Evolutionary conservation across 2,888 invertebrate species (phyloP), one percentile per base, ranked within the genome.

Genomic region (Sycophila texana): DNA sequence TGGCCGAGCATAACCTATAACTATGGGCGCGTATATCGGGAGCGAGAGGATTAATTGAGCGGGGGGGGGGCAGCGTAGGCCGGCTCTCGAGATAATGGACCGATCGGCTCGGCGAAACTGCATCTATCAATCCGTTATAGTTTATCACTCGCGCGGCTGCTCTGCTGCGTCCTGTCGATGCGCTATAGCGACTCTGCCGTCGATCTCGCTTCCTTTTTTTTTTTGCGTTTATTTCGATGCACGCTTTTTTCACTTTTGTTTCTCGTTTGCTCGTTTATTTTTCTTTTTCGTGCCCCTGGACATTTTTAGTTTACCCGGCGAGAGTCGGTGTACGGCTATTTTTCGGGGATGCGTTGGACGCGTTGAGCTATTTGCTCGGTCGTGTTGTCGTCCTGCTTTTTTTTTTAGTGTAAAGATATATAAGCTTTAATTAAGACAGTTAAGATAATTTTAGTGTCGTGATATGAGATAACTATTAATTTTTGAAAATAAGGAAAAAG

Each of bases 21-120:
- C 57, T 20, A n/a, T 47, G 49, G 30, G 13, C 18, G 18, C 49
- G 49, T 71, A 20, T 30, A 61, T 53, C 61, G 74, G 22, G 57
- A 22, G 5, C 61, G 22, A 16, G 81, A 82, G 82, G 82, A 82
- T 83, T 83, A 83, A 82, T 83, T 82, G 83, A 83, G 82, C 81
- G 79, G 77, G 75, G 77, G 79, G 77, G 75, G 77, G 75, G 51
- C 51, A 51, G 51, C 14, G 5, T 10, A 22, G 81, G 47, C 18
- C 13, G 55, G 20, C 22, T 74, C 65, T 51, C 39, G 68, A 68
- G 76, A 76, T 76, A 76, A 76, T 76, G 76, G 76, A 76, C 76
- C 68, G 51, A 74, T 66, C 65, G 67, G 49, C 63, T 22, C 30
- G n/a, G 53, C 58, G 71, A 71, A 60, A 71, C 63, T 63, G 66